These are phyloP conservation scores for Nipponia nippon DNA, from an alignment of 2,113 vertebrate genomes.

Conservation along the genomic window DNA sequence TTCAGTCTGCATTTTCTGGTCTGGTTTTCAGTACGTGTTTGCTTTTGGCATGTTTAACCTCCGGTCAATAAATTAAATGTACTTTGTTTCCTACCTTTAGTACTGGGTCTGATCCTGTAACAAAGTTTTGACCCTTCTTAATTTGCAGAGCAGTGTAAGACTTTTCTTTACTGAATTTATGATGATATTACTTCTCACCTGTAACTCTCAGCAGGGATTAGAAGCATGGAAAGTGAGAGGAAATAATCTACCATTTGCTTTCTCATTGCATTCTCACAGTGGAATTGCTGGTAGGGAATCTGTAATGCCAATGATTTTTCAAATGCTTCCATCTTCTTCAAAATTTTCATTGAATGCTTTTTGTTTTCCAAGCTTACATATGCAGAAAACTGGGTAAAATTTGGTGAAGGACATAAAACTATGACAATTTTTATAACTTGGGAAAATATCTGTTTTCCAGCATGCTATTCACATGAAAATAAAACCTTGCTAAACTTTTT, in stretches of 20 bases:
- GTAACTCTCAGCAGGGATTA: neutral
- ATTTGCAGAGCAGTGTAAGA: neutral
- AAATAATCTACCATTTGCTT: neutral
- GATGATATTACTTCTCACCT: neutral
- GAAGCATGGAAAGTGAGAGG: neutral
- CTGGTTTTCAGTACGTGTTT: neutral
- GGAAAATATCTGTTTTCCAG: neutral
- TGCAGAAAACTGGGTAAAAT: neutral
- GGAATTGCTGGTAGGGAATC: neutral
- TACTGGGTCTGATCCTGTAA: neutral
- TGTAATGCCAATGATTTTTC: neutral
- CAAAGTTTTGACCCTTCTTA: neutral
- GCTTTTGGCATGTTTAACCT: neutral
- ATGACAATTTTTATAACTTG: neutral
- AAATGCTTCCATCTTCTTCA: neutral
- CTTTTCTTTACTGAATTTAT: neutral
- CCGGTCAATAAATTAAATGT: neutral
- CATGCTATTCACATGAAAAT: neutral
- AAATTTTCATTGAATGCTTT: neutral
- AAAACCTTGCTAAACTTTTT: neutral
- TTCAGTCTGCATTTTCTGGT: neutral
- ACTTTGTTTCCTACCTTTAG: neutral
- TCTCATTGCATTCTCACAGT: neutral
- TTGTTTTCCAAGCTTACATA: neutral
- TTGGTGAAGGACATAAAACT: neutral